Base-by-base conservation (phyloP, 2,113 vertebrate species). In the Argyrosomus japonicus region DNA sequence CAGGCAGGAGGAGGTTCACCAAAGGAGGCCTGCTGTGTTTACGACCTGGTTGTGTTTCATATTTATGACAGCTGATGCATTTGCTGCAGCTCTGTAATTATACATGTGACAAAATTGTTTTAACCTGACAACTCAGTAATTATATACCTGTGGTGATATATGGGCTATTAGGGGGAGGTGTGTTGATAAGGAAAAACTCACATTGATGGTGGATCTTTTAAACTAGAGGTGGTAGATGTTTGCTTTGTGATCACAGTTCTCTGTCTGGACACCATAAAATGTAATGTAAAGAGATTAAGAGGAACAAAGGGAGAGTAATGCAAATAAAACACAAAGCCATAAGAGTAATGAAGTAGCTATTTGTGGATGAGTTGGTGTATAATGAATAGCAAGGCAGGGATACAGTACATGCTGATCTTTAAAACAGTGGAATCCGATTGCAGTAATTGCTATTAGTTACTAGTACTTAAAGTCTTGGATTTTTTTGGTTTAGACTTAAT, bases 11-110 rank as follows among this genome's bases (percentile, higher is more conserved):
- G 76, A 74, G 71, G 60, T 47, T 63, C 54, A 56, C 17, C 61
- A 21, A 56, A 11, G 61, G 73, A 68, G 45, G 54, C 69, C 87
- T 19, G 45, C 89, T 90, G 84, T 63, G 83, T 88, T 93, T 88
- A 88, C 65, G 21, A 75, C 87, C 68, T 47, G 25, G 43, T 12
- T 51, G 47, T 68, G 27, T 80, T 78, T 86, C 62, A 79, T 70
- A 87, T 86, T 86, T 84, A 90, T 84, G 77, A 32, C 45, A 51
- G 51, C 62, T 60, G 72, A 79, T 69, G 68, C 65, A 58, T 80
- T 62, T 43, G 21, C 75, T 48, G 13, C n/a, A 77, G 50, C 51
- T 71, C 61, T 7, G 77, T 84, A 78, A 88, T 85, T 82, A 89
- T 12, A 77, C 68, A 29, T 65, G 72, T 89, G 74, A 85, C 65